A percentile compares a stretch with the other conserved stretches of the same genome.
Conservation (phyloP, 1,140 invertebrate genomes). For the Drosophila cardini region DNA sequence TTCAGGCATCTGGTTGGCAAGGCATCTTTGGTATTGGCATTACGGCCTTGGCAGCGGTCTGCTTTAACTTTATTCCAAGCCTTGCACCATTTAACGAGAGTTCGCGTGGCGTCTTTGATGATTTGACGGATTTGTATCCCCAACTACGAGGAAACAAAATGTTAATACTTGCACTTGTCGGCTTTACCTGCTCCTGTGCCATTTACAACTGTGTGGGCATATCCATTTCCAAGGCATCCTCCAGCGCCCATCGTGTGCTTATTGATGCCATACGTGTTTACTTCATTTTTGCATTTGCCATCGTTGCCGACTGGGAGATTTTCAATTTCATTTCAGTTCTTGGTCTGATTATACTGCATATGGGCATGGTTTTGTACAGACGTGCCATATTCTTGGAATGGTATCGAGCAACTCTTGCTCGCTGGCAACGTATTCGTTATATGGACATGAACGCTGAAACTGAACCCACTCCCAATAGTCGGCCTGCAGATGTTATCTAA, state of each 20-base stretch:
- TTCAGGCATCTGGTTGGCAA: constrained; percentile 95
- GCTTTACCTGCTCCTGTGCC: constrained; percentile 96
- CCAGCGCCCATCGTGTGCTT: constrained; percentile 96
- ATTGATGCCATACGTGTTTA: constrained; percentile 95
- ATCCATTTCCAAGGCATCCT: constrained; percentile 97
- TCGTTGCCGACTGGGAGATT: constrained; percentile 90
- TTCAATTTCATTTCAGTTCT: constrained; percentile 93
- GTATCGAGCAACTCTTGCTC: constrained; percentile 65
- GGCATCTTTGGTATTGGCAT: constrained; percentile 94
- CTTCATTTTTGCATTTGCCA: constrained; percentile 94
- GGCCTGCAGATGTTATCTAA: constrained; percentile 76
- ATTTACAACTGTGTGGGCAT: constrained; percentile 99
- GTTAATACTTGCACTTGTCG: constrained; percentile 86
- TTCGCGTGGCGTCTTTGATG: constrained; percentile 92
- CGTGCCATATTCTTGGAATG: constrained; percentile 87
- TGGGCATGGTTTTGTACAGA: constrained; percentile 93
- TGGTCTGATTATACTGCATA: constrained; percentile 90
- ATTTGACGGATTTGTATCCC: constrained; percentile 92
- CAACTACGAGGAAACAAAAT: constrained; percentile 88
- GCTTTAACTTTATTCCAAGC: constrained; percentile 93
- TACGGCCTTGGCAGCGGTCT: constrained; percentile 90
- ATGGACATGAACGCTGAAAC: constrained; percentile 54
- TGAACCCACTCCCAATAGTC: constrained; percentile 54
- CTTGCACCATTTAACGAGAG: constrained; percentile 91
- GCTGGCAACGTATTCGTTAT: constrained; percentile 67